phyloP scores from a whole-genome alignment of 2,888 invertebrate species.

The Pterobdella sp. region DNA sequence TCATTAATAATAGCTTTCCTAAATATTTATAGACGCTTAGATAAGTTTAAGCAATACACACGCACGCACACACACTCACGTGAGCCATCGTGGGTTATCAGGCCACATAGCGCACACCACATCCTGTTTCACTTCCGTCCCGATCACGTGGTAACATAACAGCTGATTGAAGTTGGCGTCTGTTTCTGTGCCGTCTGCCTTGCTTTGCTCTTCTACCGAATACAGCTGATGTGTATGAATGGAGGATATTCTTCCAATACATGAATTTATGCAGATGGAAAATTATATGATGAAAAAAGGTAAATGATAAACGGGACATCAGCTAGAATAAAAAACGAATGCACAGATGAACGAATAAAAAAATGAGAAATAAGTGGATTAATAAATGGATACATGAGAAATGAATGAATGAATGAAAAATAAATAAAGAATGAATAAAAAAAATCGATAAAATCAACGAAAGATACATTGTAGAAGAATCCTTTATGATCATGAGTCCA shows the following conservation, averaged over 20 bases:
- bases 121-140: constrained; percentile 80
- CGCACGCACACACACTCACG: no score
- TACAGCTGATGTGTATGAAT: constrained; percentile 12
- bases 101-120: constrained; percentile 79
- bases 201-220: constrained; percentile 60
- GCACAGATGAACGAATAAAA: not conserved
- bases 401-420: not conserved
- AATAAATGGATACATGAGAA: not conserved
- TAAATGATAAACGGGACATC: not conserved
- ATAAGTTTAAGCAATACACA: no score
- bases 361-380: not conserved
- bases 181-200: constrained; percentile 85
- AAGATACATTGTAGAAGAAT: constrained; percentile 70
- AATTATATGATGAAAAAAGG: not conserved
- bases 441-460: not conserved
- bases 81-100: constrained; percentile 78
- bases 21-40: no score
- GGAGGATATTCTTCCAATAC: not conserved
- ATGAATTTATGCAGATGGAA: not conserved
- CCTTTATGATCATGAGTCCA: constrained; percentile 94
- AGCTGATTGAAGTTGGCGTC: constrained; percentile 77
- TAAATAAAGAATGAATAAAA: constrained; percentile 1
- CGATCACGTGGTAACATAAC: constrained; percentile 80
- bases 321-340: not conserved
- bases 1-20: no score